phyloP scores from a whole-genome alignment of 2,888 invertebrate species.

The Baccha elongata region DNA sequence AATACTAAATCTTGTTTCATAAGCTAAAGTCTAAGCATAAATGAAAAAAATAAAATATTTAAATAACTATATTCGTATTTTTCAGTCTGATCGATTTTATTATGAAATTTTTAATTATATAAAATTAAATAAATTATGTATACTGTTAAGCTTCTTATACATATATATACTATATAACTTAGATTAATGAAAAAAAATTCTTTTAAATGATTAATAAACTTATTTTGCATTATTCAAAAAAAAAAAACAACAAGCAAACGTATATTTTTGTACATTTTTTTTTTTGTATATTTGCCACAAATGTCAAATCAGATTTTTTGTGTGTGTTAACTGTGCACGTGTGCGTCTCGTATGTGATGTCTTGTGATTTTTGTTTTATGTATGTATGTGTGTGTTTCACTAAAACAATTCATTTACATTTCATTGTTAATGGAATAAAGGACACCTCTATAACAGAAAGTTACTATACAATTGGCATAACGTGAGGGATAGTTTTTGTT shows the following conservation, averaged over 20 bases:
- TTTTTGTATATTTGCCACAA: conserved; percentile 69
- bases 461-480: conserved; percentile 65
- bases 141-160: conserved; percentile 73
- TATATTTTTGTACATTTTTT: conserved; percentile 67
- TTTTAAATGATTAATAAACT: conserved; percentile 74
- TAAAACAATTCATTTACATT: conserved; percentile 65
- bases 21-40: conserved; percentile 63
- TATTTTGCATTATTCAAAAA: conserved; percentile 73
- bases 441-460: conserved; percentile 31
- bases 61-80: conserved; percentile 68
- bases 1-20: conserved; percentile 59
- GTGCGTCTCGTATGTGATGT: conserved; percentile 55
- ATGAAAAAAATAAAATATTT: conserved; percentile 16
- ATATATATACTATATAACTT: conserved; percentile 66
- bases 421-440: conserved; percentile 72
- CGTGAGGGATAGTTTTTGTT: conserved; percentile 66
- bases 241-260: conserved; percentile 60
- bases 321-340: conserved; percentile 46
- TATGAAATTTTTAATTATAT: conserved; percentile 64
- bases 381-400: conserved; percentile 55
- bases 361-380: conserved; percentile 12
- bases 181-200: conserved; percentile 66
- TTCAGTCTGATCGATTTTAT: conserved; percentile 71
- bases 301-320: conserved; percentile 64
- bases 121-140: conserved; percentile 49